phyloP scores from a whole-genome alignment of 2,797 vertebrate species.

The Rhinophrynus dorsalis region DNA sequence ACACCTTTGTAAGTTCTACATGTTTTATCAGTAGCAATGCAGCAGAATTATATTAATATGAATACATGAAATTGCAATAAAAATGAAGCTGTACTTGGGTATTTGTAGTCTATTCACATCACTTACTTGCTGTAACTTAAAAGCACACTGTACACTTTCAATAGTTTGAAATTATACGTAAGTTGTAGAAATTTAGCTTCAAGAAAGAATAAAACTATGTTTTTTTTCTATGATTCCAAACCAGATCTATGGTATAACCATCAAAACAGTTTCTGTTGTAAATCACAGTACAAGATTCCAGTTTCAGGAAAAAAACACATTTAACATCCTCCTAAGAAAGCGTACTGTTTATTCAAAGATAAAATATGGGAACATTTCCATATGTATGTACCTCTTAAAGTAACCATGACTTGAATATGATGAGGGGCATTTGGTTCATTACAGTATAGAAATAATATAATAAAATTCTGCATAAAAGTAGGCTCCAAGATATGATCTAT shows the following conservation, averaged over 20 bases:
- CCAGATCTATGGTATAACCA: slow-evolving; percentile 20
- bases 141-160: slow-evolving; percentile 6
- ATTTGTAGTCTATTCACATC: slow-evolving; percentile 21
- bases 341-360: background rate
- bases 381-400: too few species aligned
- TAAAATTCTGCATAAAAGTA: too few species aligned
- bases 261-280: slow-evolving; percentile 28
- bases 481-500: too few species aligned
- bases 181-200: slow-evolving; percentile 20
- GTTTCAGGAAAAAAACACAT: slow-evolving; percentile 14
- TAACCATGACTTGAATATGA: too few species aligned
- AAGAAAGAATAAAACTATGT: slow-evolving; percentile 24
- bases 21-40: too few species aligned
- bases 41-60: too few species aligned
- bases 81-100: background rate
- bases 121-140: slow-evolving; percentile 3
- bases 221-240: too few species aligned
- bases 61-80: background rate
- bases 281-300: background rate
- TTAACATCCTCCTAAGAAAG: background rate
- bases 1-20: too few species aligned
- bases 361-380: background rate
- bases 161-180: background rate
- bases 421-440: too few species aligned
- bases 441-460: too few species aligned